Base-by-base conservation (phyloP, 1,140 invertebrate genomes). In the Kradibia gibbosae region DNA sequence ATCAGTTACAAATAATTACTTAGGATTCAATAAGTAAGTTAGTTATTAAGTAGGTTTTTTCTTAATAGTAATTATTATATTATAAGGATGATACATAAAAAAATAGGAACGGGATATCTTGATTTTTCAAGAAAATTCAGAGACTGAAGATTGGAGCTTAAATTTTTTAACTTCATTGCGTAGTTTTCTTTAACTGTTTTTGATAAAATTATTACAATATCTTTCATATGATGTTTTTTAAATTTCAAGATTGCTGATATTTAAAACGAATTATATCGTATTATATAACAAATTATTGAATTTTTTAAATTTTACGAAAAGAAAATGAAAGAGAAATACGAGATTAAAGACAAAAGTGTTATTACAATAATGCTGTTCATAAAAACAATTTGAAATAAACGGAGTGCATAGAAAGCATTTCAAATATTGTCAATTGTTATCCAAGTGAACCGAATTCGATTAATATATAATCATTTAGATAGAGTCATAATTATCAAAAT, bases 61-160 rank as follows among this genome's bases (percentile, higher is more conserved):
- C 65, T 11, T 42, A 25, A 42, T 0, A 45, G 36, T n/a, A 70
- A n/a, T n/a, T 70, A 42, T 70, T 70, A 42, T 67, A 8, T 67
- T 39, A 42, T 4, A 36, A 34, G n/a, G 15, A 36, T 15, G 17
- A 50, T 72, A 36, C 4, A 55, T 17, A 31, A 22, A 34, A 36
- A 36, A 50, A 57, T 25, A n/a, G 50, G 2, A 45, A 34, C 4
- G 22, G 50, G 28, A 74, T 13, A 55, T 7, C n/a, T 74, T 22
- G 76, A 53, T 67, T 82, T 81, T 65, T 78, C 60, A 25, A 57
- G 39, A 70, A 53, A 15, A 7, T 36, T 20, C 42, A 77, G 75
- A 73, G 71, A 82, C 65, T 78, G 75, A 78, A 74, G n/a, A 78
- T 65, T 67, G 65, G 67, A 71, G 76, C 53, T 82, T 81, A 76